These are phyloP conservation scores for Axea sp. DNA, from an alignment of 2,888 invertebrate species.

Conservation along the genomic window DNA sequence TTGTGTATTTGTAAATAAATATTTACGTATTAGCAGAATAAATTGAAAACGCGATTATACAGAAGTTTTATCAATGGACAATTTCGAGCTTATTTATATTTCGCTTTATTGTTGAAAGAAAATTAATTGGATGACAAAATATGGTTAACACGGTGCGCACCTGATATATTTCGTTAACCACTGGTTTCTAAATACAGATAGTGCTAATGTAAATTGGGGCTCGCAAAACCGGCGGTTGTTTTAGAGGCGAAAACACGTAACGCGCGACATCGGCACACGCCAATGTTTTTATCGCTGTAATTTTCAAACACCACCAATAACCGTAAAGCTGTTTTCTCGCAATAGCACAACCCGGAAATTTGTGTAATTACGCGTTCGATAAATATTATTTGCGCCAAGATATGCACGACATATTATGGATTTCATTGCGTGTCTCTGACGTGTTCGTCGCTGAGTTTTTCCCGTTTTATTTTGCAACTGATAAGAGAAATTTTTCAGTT, in stretches of 20 bases:
- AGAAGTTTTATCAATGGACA: too few species aligned
- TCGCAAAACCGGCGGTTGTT: constrained; percentile 15
- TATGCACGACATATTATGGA: constrained; percentile 10
- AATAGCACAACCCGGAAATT: constrained; percentile 29
- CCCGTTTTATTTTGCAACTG: background rate
- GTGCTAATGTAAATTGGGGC: constrained; percentile 44
- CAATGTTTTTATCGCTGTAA: constrained; percentile 43
- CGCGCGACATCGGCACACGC: constrained; percentile 6
- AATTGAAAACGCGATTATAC: too few species aligned
- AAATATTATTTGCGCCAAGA: constrained; percentile 44
- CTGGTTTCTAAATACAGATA: constrained; percentile 39
- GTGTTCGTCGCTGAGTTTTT: background rate
- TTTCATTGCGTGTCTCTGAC: constrained; percentile 33
- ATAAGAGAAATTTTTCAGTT: too few species aligned
- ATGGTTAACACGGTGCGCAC: too few species aligned
- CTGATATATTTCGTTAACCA: too few species aligned
- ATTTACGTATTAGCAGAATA: too few species aligned
- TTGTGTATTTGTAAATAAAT: too few species aligned
- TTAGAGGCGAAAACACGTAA: constrained; percentile 36
- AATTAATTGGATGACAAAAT: too few species aligned
- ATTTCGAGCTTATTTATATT: too few species aligned
- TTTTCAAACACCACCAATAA: constrained; percentile 49
- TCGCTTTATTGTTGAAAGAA: too few species aligned
- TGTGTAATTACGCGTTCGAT: constrained; percentile 33
- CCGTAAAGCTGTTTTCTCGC: constrained; percentile 34